phyloP scores from a whole-genome alignment of 2,888 invertebrate genomes.

The Pandemis cinnamomeana region DNA sequence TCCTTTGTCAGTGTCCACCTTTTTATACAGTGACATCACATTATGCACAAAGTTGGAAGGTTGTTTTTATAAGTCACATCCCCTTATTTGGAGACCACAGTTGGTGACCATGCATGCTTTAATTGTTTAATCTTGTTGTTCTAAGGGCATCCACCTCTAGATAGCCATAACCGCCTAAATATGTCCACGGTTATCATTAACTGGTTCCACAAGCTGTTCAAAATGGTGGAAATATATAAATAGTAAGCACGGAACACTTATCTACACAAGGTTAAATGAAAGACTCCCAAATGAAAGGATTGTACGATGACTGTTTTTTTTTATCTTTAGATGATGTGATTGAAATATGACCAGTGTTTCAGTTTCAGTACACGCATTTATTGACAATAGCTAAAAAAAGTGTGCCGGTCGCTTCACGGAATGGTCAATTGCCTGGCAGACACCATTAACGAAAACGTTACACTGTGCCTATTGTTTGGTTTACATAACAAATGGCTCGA shows the following conservation, averaged over 20 bases:
- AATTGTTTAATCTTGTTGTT: conserved; percentile 19
- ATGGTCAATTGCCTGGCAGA: conserved; percentile 48
- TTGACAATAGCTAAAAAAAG: conserved; percentile 45
- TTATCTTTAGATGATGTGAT: neutral
- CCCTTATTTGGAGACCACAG: conserved; percentile 19
- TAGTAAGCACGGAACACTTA: neutral
- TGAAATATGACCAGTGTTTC: neutral
- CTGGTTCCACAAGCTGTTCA: neutral
- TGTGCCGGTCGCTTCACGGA: conserved; percentile 55
- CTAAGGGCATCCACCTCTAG: conserved; percentile 14
- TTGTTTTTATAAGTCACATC: conserved; percentile 41
- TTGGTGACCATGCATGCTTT: conserved; percentile 5
- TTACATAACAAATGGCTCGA: conserved; percentile 72
- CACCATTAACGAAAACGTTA: conserved; percentile 63
- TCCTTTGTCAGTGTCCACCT: conserved; percentile 43
- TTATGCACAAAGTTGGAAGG: conserved; percentile 52
- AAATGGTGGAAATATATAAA: neutral
- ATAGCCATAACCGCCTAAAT: neutral
- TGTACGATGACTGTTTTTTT: neutral
- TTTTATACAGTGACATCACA: conserved; percentile 51
- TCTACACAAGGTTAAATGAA: neutral
- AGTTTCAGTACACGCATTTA: neutral
- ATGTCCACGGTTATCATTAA: conserved; percentile 2
- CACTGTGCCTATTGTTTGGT: conserved; percentile 62
- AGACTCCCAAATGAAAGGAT: neutral